Base-by-base conservation (phyloP, 2,113 vertebrate species). In the Cacatua alba region DNA sequence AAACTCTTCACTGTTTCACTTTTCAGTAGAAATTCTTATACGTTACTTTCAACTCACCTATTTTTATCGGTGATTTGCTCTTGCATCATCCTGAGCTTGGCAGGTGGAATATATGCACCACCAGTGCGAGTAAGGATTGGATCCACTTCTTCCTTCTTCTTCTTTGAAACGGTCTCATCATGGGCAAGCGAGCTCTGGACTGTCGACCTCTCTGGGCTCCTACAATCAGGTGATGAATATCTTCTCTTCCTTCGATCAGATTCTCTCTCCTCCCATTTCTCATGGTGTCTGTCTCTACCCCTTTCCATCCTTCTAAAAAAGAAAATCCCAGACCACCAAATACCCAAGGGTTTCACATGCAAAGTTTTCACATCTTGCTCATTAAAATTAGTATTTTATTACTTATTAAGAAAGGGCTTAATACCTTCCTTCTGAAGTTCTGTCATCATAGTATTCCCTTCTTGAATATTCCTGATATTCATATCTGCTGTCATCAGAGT, bases 41-140 rank as follows among this genome's bases (percentile, higher is more conserved):
- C 1, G 2, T 41, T 52, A 86, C 17, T 67, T 91, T 33, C 9
- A 53, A 88, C 97, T 90, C 74, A 98, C 99, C 99, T 99, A 94
- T 98, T 99, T 98, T 99, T 99, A 98, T 99, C 99, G 11, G 99
- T 99, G 86, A 99, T 99, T 96, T 99, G 99, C 63, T 99, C 98
- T 94, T 99, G 99, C 99, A 99, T 99, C 98, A 99, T 99, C 78
- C 99, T 98, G 68, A 99, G 98, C 89, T 99, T 99, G 68, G 99
- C 99, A 10, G 99, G 99, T 6, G 99, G 99, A 93, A 99, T 99
- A 90, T 99, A 99, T 0, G 99, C 99, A 41, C 99, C 99, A 19
- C 99, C 99, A 1, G 99, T 99, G 52, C 99, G 98, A 31, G 99
- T 99, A 60, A 99, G 98, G 86, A 99, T 99, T 41, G 99, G 99